Percentiles rank a stretch among this genome's conserved stretches.
phyloP scores from a whole-genome alignment of 2,113 vertebrate species.

The Prionailurus viverrinus region DNA sequence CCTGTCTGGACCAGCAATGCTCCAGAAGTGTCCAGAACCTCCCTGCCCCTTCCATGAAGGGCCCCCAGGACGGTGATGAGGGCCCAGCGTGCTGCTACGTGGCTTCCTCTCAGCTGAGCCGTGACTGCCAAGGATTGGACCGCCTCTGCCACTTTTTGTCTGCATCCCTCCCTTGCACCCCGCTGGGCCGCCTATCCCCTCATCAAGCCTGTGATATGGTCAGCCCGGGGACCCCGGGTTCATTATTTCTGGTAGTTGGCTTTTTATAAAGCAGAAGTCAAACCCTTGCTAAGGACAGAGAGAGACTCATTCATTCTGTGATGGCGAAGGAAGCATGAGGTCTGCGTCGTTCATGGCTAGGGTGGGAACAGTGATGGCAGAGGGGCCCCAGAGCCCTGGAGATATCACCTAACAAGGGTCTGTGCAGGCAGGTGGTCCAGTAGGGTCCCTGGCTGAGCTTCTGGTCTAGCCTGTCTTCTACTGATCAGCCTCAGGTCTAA shows the following conservation, averaged over 20 bases:
- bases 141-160: not conserved
- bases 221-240: not conserved
- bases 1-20: not conserved
- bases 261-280: slow-evolving; percentile 75
- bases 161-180: not conserved
- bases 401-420: not conserved
- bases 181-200: not conserved
- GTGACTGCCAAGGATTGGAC: slow-evolving; percentile 80
- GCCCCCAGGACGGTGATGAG: not conserved
- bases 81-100: not conserved
- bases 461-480: not conserved
- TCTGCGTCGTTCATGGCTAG: not conserved
- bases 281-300: not conserved
- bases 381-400: not conserved
- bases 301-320: not conserved
- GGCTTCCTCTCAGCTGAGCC: slow-evolving; percentile 61
- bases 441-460: not conserved
- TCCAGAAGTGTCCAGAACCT: not conserved
- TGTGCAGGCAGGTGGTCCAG: not conserved
- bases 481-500: not conserved
- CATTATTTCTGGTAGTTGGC: not conserved
- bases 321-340: not conserved
- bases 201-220: not conserved
- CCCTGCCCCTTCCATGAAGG: not conserved
- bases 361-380: not conserved